Evolutionary conservation across 2,888 invertebrate species (phyloP).

Genomic region (Xylota segnis): DNA sequence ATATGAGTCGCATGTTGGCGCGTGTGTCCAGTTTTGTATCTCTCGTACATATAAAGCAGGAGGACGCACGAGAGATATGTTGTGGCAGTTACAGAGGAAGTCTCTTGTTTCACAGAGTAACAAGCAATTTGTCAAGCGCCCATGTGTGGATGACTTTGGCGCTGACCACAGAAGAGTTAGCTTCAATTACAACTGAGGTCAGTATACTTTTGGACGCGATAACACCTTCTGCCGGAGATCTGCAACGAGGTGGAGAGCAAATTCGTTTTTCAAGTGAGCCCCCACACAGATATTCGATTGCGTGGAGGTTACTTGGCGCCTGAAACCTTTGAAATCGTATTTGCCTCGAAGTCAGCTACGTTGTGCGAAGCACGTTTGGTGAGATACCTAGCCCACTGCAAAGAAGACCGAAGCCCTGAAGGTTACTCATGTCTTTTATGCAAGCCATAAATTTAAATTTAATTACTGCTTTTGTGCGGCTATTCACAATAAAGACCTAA

Average conservation of each 20-base stretch:
- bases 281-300: background rate
- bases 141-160: constrained; percentile 57
- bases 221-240: constrained; percentile 32
- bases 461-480: constrained; percentile 10
- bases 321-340: background rate
- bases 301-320: background rate
- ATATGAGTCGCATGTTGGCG: constrained; percentile 70
- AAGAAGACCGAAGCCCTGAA: background rate
- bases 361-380: background rate
- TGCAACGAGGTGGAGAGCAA: constrained; percentile 14
- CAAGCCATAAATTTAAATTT: constrained; percentile 13
- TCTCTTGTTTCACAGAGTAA: constrained; percentile 67
- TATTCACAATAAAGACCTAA: constrained; percentile 9
- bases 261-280: constrained; percentile 25
- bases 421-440: background rate
- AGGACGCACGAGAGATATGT: constrained; percentile 18
- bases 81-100: constrained; percentile 61
- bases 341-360: background rate
- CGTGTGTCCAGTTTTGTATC: constrained; percentile 66
- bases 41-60: constrained; percentile 3
- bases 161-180: constrained; percentile 38
- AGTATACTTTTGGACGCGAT: constrained; percentile 59
- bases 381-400: background rate
- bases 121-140: constrained; percentile 68
- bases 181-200: constrained; percentile 71